A percentile compares a stretch with the other conserved stretches of the same genome.
These are phyloP conservation scores for Scleropages formosus DNA, from an alignment of 2,797 vertebrate species.

Conservation along the genomic window DNA sequence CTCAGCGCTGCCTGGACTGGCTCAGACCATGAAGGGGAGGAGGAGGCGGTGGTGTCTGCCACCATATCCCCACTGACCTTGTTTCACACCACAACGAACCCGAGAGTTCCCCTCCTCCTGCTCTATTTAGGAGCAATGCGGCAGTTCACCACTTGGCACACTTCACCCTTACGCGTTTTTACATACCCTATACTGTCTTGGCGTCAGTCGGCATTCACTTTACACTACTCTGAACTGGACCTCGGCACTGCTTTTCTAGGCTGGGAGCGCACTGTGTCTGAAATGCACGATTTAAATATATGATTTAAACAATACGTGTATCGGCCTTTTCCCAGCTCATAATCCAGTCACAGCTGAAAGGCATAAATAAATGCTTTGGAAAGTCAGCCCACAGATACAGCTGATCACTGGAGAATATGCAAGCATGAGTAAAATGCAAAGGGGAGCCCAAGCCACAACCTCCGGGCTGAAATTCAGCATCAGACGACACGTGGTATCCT, in stretches of 20 bases:
- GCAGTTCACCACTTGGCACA: neutral
- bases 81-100: constrained; percentile 54
- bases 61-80: constrained; percentile 68
- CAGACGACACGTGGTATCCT: constrained; percentile 18
- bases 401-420: constrained; percentile 43
- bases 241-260: neutral
- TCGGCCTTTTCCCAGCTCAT: neutral
- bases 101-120: constrained; percentile 5
- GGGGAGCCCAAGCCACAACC: neutral
- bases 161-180: neutral
- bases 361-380: neutral
- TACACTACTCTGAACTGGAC: neutral
- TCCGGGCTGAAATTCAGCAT: neutral
- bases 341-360: constrained; percentile 9
- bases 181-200: neutral
- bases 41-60: constrained; percentile 44
- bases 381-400: constrained; percentile 6
- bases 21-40: constrained; percentile 23
- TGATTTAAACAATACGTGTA: neutral
- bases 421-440: constrained; percentile 28
- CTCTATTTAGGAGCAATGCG: neutral
- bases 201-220: neutral
- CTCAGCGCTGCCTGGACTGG: constrained; percentile 40
- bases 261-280: neutral
- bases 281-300: neutral